Base-by-base conservation (phyloP, 2,888 invertebrate species). In the Aleiodes leptofemur region DNA sequence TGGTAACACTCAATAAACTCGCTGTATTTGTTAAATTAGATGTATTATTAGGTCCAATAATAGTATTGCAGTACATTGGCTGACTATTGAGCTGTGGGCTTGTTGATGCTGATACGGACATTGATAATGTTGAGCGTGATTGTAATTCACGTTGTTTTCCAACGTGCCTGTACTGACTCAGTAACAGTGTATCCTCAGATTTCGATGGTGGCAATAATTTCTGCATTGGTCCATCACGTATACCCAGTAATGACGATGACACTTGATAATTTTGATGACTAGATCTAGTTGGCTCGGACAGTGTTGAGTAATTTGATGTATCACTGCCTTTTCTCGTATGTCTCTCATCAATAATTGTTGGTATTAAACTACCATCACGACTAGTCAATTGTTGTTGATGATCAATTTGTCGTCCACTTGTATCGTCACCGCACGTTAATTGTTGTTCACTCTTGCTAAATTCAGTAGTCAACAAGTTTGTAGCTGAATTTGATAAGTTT, bases 361-460 rank as follows among this genome's bases (percentile, higher is more conserved):
- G 43, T 43, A 48, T 64, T 64, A 48, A 14, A 4, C 23, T 43
- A 16, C 48, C 64, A 43, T 43, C 43, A 23, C 16, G 64, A 13
- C 13, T 43, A 16, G 8, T 16, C 43, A 48, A 43, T 43, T 43
- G 43, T 11, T n/a, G 34, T 51, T 72, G 70, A 43, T 43, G 48
- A 53, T 68, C 50, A 66, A 56, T 13, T 23, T 56, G 70, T 56
- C 77, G 76, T 0, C 79, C 77, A 72, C 77, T 78, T 13, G 23
- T 61, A 0, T 74, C 70, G 1, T 77, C 74, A 3, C 85, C 86
- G 48, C 84, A 85, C 0, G 88, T 86, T 5, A 95, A 85, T 78
- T 95, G 94, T 85, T 96, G 96, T 83, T 96, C 96, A 38, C 96
- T 96, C 87, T 96, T 96, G 80, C 96, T 96, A 83, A 96, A 94